Conservation (phyloP, 1,140 invertebrate genomes). For the Bombus pascuorum region DNA sequence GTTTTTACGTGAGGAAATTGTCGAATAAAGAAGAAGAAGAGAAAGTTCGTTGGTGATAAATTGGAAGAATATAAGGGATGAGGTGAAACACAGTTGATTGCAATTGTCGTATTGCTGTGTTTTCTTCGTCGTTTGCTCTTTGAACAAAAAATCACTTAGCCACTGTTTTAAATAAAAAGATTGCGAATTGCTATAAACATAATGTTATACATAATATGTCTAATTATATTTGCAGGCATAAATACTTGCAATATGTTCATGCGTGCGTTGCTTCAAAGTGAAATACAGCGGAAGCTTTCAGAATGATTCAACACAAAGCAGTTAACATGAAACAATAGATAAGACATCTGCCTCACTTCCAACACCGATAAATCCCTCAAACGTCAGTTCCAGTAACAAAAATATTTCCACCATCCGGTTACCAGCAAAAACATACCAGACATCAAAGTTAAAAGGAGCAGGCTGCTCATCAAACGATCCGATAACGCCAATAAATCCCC, state of each 20-base stretch:
- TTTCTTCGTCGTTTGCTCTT: too few species aligned
- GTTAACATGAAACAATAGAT: neutral
- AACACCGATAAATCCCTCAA: neutral
- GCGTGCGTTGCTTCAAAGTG: neutral
- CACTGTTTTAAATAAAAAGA: neutral
- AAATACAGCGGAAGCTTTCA: neutral
- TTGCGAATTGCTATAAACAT: neutral
- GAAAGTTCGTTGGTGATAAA: too few species aligned
- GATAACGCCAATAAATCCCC: slow-evolving; percentile 3
- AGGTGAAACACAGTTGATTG: too few species aligned
- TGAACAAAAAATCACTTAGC: too few species aligned
- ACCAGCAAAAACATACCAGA: neutral
- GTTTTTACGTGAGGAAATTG: too few species aligned
- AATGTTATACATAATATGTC: neutral
- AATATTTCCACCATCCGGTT: neutral
- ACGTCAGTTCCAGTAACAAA: neutral
- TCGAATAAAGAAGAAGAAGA: too few species aligned
- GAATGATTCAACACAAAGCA: neutral
- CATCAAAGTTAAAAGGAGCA: neutral
- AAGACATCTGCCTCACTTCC: neutral
- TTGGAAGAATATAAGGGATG: too few species aligned
- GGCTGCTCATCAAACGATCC: slow-evolving; percentile 1
- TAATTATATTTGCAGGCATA: neutral
- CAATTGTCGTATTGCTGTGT: too few species aligned
- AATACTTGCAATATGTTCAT: too few species aligned